These are phyloP conservation scores for Actinostola sp. DNA, from an alignment of 92 coral and sea anemone genomes.

Conservation along the genomic window DNA sequence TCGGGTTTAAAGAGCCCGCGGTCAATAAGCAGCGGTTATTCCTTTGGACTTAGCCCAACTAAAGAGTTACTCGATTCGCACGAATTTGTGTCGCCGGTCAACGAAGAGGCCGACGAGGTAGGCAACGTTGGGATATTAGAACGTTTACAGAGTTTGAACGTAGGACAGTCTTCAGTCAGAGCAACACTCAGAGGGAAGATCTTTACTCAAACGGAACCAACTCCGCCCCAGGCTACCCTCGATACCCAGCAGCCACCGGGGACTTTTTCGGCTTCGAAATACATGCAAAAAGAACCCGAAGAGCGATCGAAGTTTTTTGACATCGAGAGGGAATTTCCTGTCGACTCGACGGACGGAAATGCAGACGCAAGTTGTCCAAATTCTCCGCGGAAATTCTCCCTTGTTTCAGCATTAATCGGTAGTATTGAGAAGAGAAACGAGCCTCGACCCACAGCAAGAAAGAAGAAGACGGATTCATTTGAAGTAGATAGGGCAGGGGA, in stretches of 20 bases:
- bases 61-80: slow-evolving; percentile 50
- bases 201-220: slow-evolving; percentile 18
- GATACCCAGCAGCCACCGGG: background rate
- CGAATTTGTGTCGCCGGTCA: slow-evolving; percentile 15
- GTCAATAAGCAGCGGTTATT: slow-evolving; percentile 63
- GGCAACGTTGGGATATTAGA: slow-evolving; percentile 39
- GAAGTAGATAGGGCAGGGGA: background rate
- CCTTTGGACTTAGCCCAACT: slow-evolving; percentile 59
- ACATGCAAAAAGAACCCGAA: slow-evolving; percentile 31
- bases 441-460: slow-evolving; percentile 6
- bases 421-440: slow-evolving; percentile 61
- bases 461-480: slow-evolving; percentile 2
- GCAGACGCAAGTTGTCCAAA: background rate
- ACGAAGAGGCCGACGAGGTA: background rate
- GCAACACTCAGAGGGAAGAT: slow-evolving; percentile 51
- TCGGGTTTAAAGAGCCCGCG: slow-evolving; percentile 65
- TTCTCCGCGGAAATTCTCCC: slow-evolving; percentile 59
- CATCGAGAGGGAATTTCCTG: slow-evolving; percentile 46
- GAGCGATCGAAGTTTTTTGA: slow-evolving; percentile 69
- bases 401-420: slow-evolving; percentile 64
- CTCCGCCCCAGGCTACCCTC: background rate
- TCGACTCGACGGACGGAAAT: background rate
- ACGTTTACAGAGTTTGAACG: slow-evolving; percentile 49
- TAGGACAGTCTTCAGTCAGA: slow-evolving; percentile 42
- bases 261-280: slow-evolving; percentile 9